Percentiles rank a stretch among this genome's conserved stretches.
Evolutionary conservation across 1,140 invertebrate species (phyloP).

Genomic region (Uloborus diversus): DNA sequence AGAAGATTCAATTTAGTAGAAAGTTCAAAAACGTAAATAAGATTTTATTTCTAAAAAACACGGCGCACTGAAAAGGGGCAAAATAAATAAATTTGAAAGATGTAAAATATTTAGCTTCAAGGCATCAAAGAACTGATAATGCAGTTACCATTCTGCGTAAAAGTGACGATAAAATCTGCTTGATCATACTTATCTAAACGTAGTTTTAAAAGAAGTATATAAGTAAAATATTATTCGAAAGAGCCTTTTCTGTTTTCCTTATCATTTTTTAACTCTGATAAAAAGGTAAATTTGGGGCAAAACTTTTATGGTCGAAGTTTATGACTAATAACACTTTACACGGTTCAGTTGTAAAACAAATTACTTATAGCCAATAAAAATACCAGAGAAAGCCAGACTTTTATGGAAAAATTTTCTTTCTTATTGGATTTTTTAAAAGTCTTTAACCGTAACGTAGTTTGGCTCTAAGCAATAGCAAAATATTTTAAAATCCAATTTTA

Average conservation of each 20-base stretch:
- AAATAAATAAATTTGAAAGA: too few relatives aligned
- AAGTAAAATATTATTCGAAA: background rate
- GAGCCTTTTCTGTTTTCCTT: constrained; percentile 4
- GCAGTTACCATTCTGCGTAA: constrained; percentile 16
- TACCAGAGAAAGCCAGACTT: background rate
- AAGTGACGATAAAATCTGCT: constrained; percentile 33
- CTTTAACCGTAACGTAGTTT: constrained; percentile 4
- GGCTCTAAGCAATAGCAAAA: background rate
- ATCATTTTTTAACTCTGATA: constrained; percentile 34
- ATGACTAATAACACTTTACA: constrained; percentile 47
- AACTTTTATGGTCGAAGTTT: constrained; percentile 48
- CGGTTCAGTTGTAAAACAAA: constrained; percentile 27
- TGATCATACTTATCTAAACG: constrained; percentile 36
- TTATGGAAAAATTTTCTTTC: background rate
- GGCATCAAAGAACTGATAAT: constrained; percentile 25
- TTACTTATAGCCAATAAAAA: constrained; percentile 42
- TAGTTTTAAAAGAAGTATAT: background rate
- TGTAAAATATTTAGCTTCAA: too few relatives aligned
- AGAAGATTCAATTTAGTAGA: too few relatives aligned
- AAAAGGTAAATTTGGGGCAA: background rate
- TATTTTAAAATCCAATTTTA: constrained; percentile 13
- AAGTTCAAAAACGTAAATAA: too few relatives aligned
- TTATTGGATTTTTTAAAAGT: background rate
- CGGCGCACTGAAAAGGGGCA: too few relatives aligned
- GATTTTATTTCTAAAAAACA: too few relatives aligned